Conservation (phyloP, 2,888 invertebrate genomes). For the Euzetes globulus region DNA sequence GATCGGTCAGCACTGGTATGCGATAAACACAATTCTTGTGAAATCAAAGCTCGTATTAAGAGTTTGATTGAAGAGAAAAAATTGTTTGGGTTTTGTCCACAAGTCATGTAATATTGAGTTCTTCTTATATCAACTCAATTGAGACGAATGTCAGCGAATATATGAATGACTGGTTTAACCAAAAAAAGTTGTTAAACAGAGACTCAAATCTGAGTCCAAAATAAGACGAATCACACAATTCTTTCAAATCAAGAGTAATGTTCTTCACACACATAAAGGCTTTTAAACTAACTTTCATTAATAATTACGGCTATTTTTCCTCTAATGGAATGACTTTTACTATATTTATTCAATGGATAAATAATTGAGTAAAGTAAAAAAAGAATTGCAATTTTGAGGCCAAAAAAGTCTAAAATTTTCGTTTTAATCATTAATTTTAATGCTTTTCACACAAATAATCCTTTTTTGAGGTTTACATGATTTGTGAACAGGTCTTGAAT, state of each 20-base stretch:
- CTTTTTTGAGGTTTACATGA: not conserved
- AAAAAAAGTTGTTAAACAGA: not conserved
- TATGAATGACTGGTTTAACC: not conserved
- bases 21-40: not conserved
- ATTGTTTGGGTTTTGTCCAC: not conserved
- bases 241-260: no score
- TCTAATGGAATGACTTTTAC: not conserved
- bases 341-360: not conserved
- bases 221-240: no score
- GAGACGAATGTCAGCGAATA: not conserved
- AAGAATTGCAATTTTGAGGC: not conserved
- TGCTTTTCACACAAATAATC: not conserved
- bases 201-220: not conserved
- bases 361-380: not conserved
- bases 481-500: not conserved
- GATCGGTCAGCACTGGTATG: not conserved
- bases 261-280: not conserved
- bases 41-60: not conserved
- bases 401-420: not conserved
- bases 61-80: not conserved
- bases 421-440: not conserved
- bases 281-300: not conserved
- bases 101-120: constrained; percentile 1
- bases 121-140: not conserved
- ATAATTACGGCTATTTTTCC: not conserved